These are phyloP conservation scores for Xanthorhoe designata DNA, from an alignment of 2,888 invertebrate species.

Conservation along the genomic window DNA sequence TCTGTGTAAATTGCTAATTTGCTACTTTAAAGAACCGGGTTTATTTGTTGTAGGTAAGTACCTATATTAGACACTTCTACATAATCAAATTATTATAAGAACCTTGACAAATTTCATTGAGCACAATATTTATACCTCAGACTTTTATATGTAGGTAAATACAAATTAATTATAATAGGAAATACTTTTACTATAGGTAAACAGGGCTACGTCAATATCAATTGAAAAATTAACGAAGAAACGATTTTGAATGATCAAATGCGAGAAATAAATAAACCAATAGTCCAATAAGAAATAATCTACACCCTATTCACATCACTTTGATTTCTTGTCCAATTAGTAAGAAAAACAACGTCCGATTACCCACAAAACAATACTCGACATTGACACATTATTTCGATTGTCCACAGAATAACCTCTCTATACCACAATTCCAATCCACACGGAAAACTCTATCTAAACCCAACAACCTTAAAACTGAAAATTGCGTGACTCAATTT, in stretches of 20 bases:
- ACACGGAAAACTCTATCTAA: conserved; percentile 8
- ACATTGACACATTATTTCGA: conserved; percentile 75
- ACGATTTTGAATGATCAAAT: not conserved
- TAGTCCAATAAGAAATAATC: conserved; percentile 34
- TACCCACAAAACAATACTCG: conserved; percentile 63
- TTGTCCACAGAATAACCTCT: conserved; percentile 49
- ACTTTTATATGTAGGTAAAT: no score
- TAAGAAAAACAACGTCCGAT: conserved; percentile 77
- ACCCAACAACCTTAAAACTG: not conserved
- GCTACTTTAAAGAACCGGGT: conserved; percentile 19
- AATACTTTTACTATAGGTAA: no score
- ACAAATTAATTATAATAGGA: no score
- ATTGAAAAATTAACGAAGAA: not conserved
- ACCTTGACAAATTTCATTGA: no score
- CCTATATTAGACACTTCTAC: no score
- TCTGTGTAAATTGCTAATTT: conserved; percentile 36
- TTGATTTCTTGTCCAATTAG: conserved; percentile 82
- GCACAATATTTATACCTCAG: no score
- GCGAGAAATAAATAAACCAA: conserved; percentile 8
- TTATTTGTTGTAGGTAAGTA: not conserved
- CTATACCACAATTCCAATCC: conserved; percentile 38
- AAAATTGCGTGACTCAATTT: not conserved
- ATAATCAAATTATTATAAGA: no score
- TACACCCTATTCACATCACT: conserved; percentile 45
- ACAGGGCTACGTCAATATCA: no score